phyloP scores from a whole-genome alignment of 2,113 vertebrate genomes.

The Nothobranchius furzeri region DNA sequence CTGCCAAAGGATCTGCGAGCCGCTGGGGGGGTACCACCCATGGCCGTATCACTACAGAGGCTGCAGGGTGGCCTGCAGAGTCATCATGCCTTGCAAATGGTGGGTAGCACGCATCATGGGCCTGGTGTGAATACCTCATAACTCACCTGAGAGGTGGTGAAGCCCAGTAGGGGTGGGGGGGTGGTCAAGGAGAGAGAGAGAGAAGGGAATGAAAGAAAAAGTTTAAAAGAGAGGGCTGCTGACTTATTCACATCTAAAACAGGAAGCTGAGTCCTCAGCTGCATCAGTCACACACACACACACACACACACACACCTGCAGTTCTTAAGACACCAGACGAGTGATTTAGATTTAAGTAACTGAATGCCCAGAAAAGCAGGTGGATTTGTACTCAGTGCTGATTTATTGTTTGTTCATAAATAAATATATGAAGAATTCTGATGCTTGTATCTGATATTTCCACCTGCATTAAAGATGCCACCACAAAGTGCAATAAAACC shows the following conservation, averaged over 20 bases:
- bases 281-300: conserved; percentile 10
- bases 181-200: not conserved
- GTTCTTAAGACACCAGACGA: not conserved
- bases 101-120: conserved; percentile 93
- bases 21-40: conserved; percentile 83
- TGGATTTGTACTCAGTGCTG: no score
- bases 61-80: conserved; percentile 85
- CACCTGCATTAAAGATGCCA: conserved; percentile 28
- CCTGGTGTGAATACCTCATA: conserved; percentile 75
- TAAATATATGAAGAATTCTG: not conserved
- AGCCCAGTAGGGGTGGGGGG: not conserved
- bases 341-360: no score
- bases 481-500: conserved; percentile 65
- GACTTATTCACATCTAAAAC: not conserved
- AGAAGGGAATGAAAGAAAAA: not conserved
- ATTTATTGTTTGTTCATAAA: no score
- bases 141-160: not conserved
- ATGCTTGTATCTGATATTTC: conserved; percentile 11
- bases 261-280: conserved; percentile 6
- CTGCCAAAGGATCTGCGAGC: conserved; percentile 90
- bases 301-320: conserved; percentile 27
- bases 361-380: no score
- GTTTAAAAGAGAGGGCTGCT: no score
- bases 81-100: conserved; percentile 95
- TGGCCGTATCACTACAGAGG: conserved; percentile 89